Evolutionary conservation across 2,888 invertebrate species (phyloP).

Genomic region (Leucophora obtusa): DNA sequence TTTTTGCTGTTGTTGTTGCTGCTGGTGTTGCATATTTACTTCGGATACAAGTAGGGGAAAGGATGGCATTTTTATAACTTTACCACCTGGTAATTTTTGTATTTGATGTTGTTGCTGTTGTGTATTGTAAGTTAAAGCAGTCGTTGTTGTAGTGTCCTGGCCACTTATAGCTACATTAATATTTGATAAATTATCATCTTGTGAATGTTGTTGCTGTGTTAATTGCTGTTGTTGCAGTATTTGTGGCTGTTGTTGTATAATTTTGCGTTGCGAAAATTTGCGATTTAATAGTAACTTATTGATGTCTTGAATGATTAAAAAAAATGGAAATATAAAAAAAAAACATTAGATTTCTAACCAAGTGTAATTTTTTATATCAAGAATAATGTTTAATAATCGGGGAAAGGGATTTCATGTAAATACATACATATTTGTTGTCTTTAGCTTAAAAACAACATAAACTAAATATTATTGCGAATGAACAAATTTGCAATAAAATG

Average conservation of each 20-base stretch:
- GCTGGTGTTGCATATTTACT: slow-evolving; percentile 71
- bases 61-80: slow-evolving; percentile 76
- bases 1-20: slow-evolving; percentile 70
- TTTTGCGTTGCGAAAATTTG: slow-evolving; percentile 76
- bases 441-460: no score
- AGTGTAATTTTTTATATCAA: neutral
- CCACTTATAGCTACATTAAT: slow-evolving; percentile 66
- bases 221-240: slow-evolving; percentile 70
- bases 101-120: slow-evolving; percentile 67
- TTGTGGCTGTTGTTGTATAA: slow-evolving; percentile 72
- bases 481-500: no score
- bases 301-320: slow-evolving; percentile 70
- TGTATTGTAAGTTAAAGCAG: slow-evolving; percentile 55
- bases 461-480: no score
- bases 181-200: slow-evolving; percentile 71
- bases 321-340: slow-evolving; percentile 21
- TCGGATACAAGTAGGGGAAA: slow-evolving; percentile 77
- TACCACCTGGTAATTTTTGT: slow-evolving; percentile 69
- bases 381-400: no score
- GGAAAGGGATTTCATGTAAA: no score
- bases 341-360: neutral
- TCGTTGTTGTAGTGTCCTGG: slow-evolving; percentile 57
- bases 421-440: no score
- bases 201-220: slow-evolving; percentile 67
- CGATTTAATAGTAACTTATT: slow-evolving; percentile 76